Evolutionary conservation across 2,888 invertebrate genomes (phyloP), one percentile per base, ranked within the genome.

Genomic region (Cheilosia urbana): DNA sequence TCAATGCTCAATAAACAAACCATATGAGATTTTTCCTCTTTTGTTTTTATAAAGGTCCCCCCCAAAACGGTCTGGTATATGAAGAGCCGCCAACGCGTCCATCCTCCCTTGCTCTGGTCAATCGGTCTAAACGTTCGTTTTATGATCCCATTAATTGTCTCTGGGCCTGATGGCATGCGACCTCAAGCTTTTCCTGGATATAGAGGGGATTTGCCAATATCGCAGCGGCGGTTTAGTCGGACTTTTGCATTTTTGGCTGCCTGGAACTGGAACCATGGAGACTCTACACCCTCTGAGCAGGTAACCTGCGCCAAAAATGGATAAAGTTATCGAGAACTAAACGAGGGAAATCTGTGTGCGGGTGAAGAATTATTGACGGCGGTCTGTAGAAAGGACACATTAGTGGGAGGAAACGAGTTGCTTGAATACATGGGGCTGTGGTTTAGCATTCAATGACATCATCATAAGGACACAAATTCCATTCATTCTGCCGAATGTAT

Each of bases 101-200:
- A 62, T 24, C 60, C 24, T 30, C 60, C 24, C 19, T 21, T 21
- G 30, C 4, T 57, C 57, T 34, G 42, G 17, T 21, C 66, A 77
- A 62, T 62, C 68, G 24, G 34, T 53, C 27, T 40, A 55, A 62
- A 81, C 51, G 55, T 49, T 47, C 40, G 69, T 60, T 49, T 68
- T 68, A 68, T 81, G 80, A 81, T 57, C 68, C 80, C 68, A 75
- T 75, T 81, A 80, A 80, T 80, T 80, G 73, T 66, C 47, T 73
- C 66, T 49, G 63, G 47, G 30, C 57, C 45, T 24, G 45, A 17
- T 45, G 65, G 60, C 49, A 49, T 55, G 60, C 62, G 51, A 73
- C 60, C 73, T 73, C 66, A 80, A 80, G 68, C 73, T 73, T 47
- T 49, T 27, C 19, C 68, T 60, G 53, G 58, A 58, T 66, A 62